phyloP scores from a whole-genome alignment of 1,140 invertebrate species.

The Drosophila busckii region DNA sequence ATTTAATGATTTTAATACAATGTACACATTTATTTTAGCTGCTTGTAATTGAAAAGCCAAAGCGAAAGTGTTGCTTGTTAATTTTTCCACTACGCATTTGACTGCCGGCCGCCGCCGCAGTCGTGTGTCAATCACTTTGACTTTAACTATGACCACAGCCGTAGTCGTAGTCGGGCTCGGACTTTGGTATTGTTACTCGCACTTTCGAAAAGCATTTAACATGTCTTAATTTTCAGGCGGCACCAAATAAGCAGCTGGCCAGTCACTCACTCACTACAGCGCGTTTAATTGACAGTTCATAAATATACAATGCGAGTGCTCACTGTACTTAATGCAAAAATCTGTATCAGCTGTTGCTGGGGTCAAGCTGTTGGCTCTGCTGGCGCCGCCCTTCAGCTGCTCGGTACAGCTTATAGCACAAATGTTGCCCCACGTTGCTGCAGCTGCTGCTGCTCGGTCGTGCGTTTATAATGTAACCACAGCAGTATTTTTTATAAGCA shows the following conservation, averaged over 20 bases:
- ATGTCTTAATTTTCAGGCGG: conserved; percentile 72
- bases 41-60: conserved; percentile 49
- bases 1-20: conserved; percentile 74
- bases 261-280: conserved; percentile 60
- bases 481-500: conserved; percentile 36
- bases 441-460: conserved; percentile 52
- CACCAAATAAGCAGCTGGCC: conserved; percentile 72
- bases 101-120: conserved; percentile 40
- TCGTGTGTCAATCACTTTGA: conserved; percentile 59
- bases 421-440: too few relatives aligned
- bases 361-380: conserved; percentile 18
- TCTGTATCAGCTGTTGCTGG: too few relatives aligned
- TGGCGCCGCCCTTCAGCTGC: conserved; percentile 16
- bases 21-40: too few relatives aligned
- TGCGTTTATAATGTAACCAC: conserved; percentile 70
- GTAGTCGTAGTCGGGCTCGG: not conserved
- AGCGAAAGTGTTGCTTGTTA: conserved; percentile 67
- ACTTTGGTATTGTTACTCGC: conserved; percentile 4
- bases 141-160: conserved; percentile 15
- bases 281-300: conserved; percentile 36
- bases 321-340: too few relatives aligned
- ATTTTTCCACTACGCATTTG: conserved; percentile 64
- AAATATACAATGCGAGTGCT: not conserved
- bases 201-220: conserved; percentile 73
- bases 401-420: too few relatives aligned